Conservation (phyloP, 1,140 invertebrate genomes). For the Drosophila micromelanica region DNA sequence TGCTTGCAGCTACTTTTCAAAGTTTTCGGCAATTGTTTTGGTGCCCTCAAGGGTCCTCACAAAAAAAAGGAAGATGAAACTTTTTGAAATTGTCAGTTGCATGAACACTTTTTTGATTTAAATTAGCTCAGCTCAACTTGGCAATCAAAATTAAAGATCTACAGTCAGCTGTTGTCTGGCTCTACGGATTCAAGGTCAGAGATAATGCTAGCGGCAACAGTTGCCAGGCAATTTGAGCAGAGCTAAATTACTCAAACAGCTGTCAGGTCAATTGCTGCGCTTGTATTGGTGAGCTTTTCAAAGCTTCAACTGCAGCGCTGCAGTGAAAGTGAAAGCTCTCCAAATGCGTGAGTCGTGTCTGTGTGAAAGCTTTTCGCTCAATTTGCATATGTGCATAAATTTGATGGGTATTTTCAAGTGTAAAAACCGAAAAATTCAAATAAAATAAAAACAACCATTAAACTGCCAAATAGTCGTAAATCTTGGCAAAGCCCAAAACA, state of each 20-base stretch:
- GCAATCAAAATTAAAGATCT: constrained; percentile 60
- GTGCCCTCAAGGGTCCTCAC: constrained; percentile 21
- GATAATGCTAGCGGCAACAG: constrained; percentile 30
- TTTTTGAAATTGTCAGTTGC: constrained; percentile 67
- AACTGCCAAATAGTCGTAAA: constrained; percentile 59
- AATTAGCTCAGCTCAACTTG: constrained; percentile 67
- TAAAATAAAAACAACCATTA: constrained; percentile 50
- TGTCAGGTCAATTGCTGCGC: constrained; percentile 1
- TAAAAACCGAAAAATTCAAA: constrained; percentile 18
- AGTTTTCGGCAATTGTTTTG: constrained; percentile 65
- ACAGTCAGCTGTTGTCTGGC: constrained; percentile 28
- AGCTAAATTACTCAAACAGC: constrained; percentile 6
- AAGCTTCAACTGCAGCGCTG: not conserved
- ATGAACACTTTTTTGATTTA: constrained; percentile 79
- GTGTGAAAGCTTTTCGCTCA: constrained; percentile 2
- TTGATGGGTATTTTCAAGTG: constrained; percentile 40
- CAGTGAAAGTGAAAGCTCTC: too few relatives aligned
- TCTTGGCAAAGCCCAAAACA: constrained; percentile 54
- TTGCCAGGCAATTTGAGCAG: constrained; percentile 27
- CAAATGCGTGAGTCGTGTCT: not conserved
- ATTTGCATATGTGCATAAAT: constrained; percentile 17
- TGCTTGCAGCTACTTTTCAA: constrained; percentile 44
- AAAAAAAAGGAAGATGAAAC: constrained; percentile 18
- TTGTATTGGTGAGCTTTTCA: not conserved
- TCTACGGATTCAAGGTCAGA: constrained; percentile 53